phyloP scores from a whole-genome alignment of 2,113 vertebrate genomes.

The mouse (Mus musculus) region GRCm39 chr14:62102001-62102500 shows the following conservation, averaged over 20 bases:
- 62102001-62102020: slow-evolving; percentile 12
- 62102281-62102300: neutral
- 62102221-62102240: neutral
- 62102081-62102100: neutral
- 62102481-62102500: too few relatives aligned
- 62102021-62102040: slow-evolving; percentile 15
- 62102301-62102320: neutral
- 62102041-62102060: neutral
- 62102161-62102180: neutral
- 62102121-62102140: neutral
- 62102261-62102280: neutral
- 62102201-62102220: slow-evolving; percentile 22
- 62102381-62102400: too few relatives aligned
- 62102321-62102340: neutral
- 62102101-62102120: slow-evolving; percentile 14
- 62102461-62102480: too few relatives aligned
- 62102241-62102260: neutral
- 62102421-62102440: too few relatives aligned
- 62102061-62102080: slow-evolving; percentile 6
- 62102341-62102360: too few relatives aligned
- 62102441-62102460: too few relatives aligned
- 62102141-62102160: neutral
- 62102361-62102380: too few relatives aligned
- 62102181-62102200: neutral
- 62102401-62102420: too few relatives aligned